A percentile compares a stretch with the other conserved stretches of the same genome.
Conservation (phyloP, 2,888 invertebrate species). For the Nomada ferruginata region DNA sequence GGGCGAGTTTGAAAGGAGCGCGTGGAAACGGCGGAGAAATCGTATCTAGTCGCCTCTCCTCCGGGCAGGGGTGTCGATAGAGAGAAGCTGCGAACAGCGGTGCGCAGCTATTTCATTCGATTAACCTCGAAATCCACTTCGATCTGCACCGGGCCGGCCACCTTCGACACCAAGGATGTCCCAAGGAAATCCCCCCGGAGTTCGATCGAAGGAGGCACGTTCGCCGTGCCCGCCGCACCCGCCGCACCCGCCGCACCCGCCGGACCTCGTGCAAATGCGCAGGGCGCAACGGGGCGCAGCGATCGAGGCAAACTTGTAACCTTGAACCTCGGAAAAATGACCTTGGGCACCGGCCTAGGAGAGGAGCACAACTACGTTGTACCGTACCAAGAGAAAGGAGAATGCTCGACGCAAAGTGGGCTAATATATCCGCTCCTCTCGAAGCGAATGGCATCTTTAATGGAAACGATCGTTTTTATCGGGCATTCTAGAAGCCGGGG, state of each 20-base stretch:
- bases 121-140: constrained; percentile 31
- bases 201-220: constrained; percentile 74
- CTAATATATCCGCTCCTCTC: neutral
- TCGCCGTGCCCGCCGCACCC: constrained; percentile 69
- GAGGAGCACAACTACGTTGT: neutral
- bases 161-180: no score
- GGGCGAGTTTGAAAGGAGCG: constrained; percentile 31
- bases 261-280: no score
- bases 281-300: constrained; percentile 12
- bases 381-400: constrained; percentile 1
- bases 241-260: constrained; percentile 70
- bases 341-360: neutral
- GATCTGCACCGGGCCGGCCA: neutral
- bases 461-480: constrained; percentile 24
- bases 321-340: neutral
- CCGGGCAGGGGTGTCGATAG: neutral
- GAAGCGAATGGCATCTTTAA: constrained; percentile 13
- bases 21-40: constrained; percentile 53
- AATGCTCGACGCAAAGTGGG: neutral
- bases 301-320: neutral
- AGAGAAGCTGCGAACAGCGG: neutral
- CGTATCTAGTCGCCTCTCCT: constrained; percentile 16
- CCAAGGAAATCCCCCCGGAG: constrained; percentile 36
- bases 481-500: constrained; percentile 2
- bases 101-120: neutral